Evolutionary conservation across 2,113 vertebrate genomes (phyloP).

Genomic region (Pao palembangensis): DNA sequence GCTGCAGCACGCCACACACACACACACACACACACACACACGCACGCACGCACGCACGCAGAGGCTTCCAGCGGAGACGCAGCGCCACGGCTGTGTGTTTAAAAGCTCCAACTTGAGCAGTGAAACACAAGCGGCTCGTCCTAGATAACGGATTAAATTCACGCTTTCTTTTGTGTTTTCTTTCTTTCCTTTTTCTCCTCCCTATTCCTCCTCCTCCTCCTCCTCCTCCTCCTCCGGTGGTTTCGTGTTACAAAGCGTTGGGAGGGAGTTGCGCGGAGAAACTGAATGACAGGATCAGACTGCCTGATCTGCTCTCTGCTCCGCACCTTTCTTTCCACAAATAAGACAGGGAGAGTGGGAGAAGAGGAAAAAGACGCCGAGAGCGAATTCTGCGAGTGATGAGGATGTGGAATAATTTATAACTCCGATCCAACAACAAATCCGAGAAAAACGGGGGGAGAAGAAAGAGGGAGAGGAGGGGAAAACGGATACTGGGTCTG

Average conservation of each 20-base stretch:
- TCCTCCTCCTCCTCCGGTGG: constrained; percentile 56
- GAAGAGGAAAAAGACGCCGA: constrained; percentile 14
- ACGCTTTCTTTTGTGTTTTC: constrained; percentile 30
- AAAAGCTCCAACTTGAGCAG: constrained; percentile 43
- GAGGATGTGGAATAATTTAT: constrained; percentile 67
- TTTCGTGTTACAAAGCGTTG: constrained; percentile 72
- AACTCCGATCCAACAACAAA: constrained; percentile 47
- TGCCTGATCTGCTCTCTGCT: constrained; percentile 48
- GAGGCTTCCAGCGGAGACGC: constrained; percentile 44
- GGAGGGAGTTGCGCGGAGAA: constrained; percentile 67
- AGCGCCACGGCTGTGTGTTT: constrained; percentile 40
- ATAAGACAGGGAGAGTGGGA: constrained; percentile 4
- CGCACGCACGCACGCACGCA: constrained; percentile 8
- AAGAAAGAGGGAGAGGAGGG: constrained; percentile 3
- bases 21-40: constrained; percentile 7
- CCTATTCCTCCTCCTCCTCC: constrained; percentile 42
- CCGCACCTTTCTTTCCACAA: constrained; percentile 8
- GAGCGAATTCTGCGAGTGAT: constrained; percentile 12
- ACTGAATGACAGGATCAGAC: constrained; percentile 73
- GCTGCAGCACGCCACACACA: constrained; percentile 33
- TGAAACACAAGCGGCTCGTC: constrained; percentile 31
- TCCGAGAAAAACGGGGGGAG: constrained; percentile 47
- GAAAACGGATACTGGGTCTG: constrained; percentile 40
- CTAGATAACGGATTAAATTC: constrained; percentile 58
- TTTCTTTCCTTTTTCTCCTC: constrained; percentile 36